Conservation (phyloP, 2,888 invertebrate species). For the Salticus scenicus region DNA sequence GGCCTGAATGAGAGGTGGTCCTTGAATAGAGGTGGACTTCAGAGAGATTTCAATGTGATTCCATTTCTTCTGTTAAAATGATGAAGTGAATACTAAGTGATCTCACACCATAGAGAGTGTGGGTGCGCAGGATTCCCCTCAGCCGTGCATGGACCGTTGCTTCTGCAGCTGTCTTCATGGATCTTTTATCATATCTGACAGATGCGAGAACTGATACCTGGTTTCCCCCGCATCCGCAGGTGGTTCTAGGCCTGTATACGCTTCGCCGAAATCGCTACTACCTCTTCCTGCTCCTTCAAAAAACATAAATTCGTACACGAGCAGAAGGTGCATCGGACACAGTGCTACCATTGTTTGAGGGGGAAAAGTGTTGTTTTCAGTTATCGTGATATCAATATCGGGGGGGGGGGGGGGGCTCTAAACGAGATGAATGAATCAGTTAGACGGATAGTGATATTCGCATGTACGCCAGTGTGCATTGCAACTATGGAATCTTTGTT, state of each 20-base stretch:
- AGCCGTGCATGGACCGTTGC: slow-evolving; percentile 6
- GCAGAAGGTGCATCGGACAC: background rate
- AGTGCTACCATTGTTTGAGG: background rate
- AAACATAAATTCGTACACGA: background rate
- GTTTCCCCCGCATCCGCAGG: slow-evolving; percentile 30
- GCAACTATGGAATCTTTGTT: too few relatives aligned
- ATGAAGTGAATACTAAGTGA: background rate
- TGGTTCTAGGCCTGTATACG: slow-evolving; percentile 16
- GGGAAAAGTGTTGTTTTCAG: background rate
- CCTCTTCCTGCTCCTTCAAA: slow-evolving; percentile 7
- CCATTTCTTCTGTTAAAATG: too few relatives aligned
- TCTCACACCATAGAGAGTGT: background rate
- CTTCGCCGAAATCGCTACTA: background rate
- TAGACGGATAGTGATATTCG: too few relatives aligned
- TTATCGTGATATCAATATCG: too few relatives aligned
- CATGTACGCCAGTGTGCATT: too few relatives aligned
- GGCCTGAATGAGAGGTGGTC: too few relatives aligned
- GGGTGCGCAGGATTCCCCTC: background rate
- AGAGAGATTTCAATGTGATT: too few relatives aligned
- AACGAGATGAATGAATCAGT: too few relatives aligned
- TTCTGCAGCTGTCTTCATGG: slow-evolving; percentile 41
- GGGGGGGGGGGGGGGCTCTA: too few relatives aligned
- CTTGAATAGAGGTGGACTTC: too few relatives aligned
- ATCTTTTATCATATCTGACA: slow-evolving; percentile 57
- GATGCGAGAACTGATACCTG: slow-evolving; percentile 63